Percentiles rank a stretch among this genome's conserved stretches.
Conservation (phyloP, 2,113 vertebrate species). For the Phodopus roborovskii region DNA sequence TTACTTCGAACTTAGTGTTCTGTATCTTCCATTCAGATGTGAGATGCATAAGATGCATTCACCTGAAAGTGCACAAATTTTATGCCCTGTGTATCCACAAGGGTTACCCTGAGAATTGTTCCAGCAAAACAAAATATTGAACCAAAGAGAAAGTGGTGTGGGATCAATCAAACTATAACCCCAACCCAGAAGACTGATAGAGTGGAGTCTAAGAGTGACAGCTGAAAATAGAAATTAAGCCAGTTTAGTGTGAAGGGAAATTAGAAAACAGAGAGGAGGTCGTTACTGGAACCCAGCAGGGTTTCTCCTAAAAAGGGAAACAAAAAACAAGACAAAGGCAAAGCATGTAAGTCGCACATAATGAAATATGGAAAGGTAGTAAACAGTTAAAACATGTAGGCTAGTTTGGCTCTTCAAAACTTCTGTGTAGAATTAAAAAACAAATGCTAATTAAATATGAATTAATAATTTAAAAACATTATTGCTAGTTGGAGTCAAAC, state of each 20-base stretch:
- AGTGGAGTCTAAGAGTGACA: background rate
- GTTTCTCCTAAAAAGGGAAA: background rate
- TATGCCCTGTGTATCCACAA: background rate
- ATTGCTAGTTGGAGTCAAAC: background rate
- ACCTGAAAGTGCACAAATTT: background rate
- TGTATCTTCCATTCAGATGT: background rate
- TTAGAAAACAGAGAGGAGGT: background rate
- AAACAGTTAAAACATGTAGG: background rate
- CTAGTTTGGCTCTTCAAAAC: background rate
- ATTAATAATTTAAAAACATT: background rate
- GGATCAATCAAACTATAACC: background rate
- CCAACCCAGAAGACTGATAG: background rate
- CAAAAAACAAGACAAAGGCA: background rate
- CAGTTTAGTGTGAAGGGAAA: background rate
- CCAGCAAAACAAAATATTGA: conserved; percentile 29
- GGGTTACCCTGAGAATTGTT: background rate
- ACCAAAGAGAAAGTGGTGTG: background rate
- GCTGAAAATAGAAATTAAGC: background rate
- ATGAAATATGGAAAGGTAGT: background rate
- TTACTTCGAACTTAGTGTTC: background rate
- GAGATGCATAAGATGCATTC: background rate
- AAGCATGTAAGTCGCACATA: background rate
- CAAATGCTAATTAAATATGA: background rate
- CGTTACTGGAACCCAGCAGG: background rate
- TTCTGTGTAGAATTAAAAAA: background rate